Base-by-base conservation (phyloP, 2,797 vertebrate species). In the Chloroceryle inda region DNA sequence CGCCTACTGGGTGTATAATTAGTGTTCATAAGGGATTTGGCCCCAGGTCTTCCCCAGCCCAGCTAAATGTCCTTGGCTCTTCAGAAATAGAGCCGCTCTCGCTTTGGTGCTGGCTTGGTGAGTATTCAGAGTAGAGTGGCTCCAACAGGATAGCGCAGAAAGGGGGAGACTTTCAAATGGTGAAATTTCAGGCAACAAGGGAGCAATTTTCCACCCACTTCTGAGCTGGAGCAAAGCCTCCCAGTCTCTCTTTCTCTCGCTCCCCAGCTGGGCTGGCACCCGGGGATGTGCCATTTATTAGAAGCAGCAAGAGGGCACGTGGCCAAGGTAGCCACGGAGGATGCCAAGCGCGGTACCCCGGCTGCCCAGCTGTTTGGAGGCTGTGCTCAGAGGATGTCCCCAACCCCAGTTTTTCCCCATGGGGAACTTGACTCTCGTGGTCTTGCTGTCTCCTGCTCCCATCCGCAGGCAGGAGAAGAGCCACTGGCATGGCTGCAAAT, bases 201-300 rank as follows among this genome's bases (percentile, higher is more conserved):
- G 86, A 87, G 37, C 88, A 84, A 91, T 96, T 96, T 97, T 96
- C 95, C 92, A 91, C 95, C 93, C 94, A 94, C 94, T 95, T 97
- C 58, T 92, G 74, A 96, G 96, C 94, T 97, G 95, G 94, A 97
- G 93, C 55, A 0, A 42, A 96, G 94, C 96, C 66, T 96, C 35
- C 83, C 89, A 45, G 49, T 29, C 76, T 86, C 88, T 83, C 79
- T 96, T 90, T 96, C 86, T 93, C 77, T 89, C 0, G 1, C 73
- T 89, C 58, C 85, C 94, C 94, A 96, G 94, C 93, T 94, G 89
- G 95, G 93, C 92, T 92, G 95, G 94, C 94, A 96, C 45, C 45
- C 3, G 13, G 62, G 91, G 42, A 80, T 24, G 73, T 91, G 91
- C 84, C 72, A 68, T 94, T 94, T 85, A 91, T 94, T 80, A 77